Evolutionary conservation across 2,113 vertebrate species (phyloP).

Genomic region (Tor tambroides): DNA sequence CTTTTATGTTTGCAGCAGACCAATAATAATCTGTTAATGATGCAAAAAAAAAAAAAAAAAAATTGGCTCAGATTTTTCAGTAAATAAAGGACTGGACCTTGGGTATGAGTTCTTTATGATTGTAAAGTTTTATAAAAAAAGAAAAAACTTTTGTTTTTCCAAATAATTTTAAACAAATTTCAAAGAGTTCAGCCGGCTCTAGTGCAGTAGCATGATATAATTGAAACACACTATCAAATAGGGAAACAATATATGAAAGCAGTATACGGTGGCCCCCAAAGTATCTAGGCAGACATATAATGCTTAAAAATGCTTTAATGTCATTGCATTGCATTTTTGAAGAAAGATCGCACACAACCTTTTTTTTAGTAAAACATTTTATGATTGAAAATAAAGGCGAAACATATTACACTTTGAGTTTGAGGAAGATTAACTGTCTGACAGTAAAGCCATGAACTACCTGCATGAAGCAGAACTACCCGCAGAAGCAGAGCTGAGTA

Average conservation of each 20-base stretch:
- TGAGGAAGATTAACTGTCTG: too few relatives aligned
- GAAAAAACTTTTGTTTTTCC: neutral
- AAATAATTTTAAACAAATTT: neutral
- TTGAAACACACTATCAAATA: neutral
- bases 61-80: neutral
- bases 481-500: too few relatives aligned
- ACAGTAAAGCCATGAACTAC: too few relatives aligned
- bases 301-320: neutral
- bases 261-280: neutral
- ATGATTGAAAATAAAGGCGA: too few relatives aligned
- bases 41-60: too few relatives aligned
- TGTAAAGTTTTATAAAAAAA: neutral
- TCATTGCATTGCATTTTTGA: neutral
- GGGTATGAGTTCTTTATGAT: neutral
- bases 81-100: neutral
- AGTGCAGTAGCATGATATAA: neutral
- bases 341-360: too few relatives aligned
- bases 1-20: neutral
- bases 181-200: neutral
- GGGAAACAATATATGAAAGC: neutral
- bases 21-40: neutral
- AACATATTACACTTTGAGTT: too few relatives aligned
- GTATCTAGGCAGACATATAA: neutral
- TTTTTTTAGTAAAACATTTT: too few relatives aligned
- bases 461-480: too few relatives aligned